Percentiles rank a stretch among this genome's conserved stretches.
phyloP scores from a whole-genome alignment of 2,797 vertebrate genomes.

The Nyctibius grandis region DNA sequence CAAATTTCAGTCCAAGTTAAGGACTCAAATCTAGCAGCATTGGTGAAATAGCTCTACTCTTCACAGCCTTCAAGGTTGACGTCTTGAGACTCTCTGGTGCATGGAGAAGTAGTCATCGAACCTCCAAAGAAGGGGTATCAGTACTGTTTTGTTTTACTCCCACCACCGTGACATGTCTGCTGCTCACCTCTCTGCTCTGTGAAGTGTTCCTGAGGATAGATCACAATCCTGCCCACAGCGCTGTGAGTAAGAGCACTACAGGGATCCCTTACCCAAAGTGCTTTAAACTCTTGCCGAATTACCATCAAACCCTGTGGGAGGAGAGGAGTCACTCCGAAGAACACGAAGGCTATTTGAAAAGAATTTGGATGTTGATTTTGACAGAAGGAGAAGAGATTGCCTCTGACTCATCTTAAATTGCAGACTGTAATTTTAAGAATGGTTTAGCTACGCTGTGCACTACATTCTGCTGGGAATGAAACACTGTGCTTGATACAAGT shows the following conservation, averaged over 20 bases:
- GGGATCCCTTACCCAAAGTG: background rate
- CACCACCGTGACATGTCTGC: accelerated
- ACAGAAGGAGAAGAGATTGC: background rate
- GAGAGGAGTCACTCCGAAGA: background rate
- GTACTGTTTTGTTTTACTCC: background rate
- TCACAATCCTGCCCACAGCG: background rate
- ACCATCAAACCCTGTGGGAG: background rate
- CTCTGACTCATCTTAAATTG: background rate
- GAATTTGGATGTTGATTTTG: background rate
- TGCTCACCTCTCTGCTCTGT: background rate
- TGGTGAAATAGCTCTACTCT: background rate
- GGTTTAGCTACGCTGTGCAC: background rate
- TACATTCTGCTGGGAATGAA: background rate
- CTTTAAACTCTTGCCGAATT: background rate
- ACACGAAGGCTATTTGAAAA: background rate
- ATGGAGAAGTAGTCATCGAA: background rate
- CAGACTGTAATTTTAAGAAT: background rate
- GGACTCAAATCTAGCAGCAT: background rate
- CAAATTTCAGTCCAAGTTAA: background rate
- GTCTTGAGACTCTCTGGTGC: background rate
- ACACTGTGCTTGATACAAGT: background rate
- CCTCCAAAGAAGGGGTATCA: background rate
- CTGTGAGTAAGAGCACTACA: background rate
- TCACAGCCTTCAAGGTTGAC: accelerated
- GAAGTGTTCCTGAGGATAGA: background rate